A percentile compares a stretch with the other conserved stretches of the same genome.
Conservation (phyloP, 2,888 invertebrate genomes). For the Napeogenes inachia region DNA sequence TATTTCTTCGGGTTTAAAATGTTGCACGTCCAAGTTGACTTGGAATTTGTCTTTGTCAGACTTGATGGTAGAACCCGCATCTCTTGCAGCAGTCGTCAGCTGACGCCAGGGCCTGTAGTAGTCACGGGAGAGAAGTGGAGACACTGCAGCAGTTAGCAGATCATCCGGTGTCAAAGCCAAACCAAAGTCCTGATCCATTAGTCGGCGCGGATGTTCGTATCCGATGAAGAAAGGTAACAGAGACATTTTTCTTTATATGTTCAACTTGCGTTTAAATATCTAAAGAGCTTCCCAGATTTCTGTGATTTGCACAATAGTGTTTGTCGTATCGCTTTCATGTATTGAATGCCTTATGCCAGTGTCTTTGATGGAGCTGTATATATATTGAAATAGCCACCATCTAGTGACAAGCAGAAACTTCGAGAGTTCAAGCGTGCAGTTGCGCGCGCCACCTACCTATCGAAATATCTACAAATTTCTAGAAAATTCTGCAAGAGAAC, state of each 20-base stretch:
- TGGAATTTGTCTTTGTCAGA: conserved; percentile 79
- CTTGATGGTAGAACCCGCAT: conserved; percentile 69
- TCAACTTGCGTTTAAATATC: too few relatives aligned
- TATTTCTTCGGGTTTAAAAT: conserved; percentile 85
- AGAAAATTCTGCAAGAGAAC: too few relatives aligned
- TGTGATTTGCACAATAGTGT: too few relatives aligned
- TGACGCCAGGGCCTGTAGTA: conserved; percentile 57
- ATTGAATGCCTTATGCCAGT: too few relatives aligned
- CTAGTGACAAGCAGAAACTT: too few relatives aligned
- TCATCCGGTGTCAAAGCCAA: conserved; percentile 59
- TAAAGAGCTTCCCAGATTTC: too few relatives aligned
- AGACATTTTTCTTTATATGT: conserved; percentile 42
- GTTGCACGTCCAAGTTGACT: conserved; percentile 83
- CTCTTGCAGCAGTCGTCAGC: conserved; percentile 56
- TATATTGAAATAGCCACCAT: too few relatives aligned
- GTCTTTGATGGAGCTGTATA: too few relatives aligned
- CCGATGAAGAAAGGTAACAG: conserved; percentile 48
- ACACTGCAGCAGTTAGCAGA: conserved; percentile 43
- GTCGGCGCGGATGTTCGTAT: conserved; percentile 39
- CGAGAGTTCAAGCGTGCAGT: too few relatives aligned
- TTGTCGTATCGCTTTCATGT: too few relatives aligned
- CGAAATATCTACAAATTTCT: too few relatives aligned
- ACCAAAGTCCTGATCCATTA: conserved; percentile 62
- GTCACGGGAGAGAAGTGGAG: conserved; percentile 45
- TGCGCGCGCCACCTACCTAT: too few relatives aligned